These are phyloP conservation scores for Hartigia nigra DNA, from an alignment of 2,888 invertebrate species.

Conservation along the genomic window DNA sequence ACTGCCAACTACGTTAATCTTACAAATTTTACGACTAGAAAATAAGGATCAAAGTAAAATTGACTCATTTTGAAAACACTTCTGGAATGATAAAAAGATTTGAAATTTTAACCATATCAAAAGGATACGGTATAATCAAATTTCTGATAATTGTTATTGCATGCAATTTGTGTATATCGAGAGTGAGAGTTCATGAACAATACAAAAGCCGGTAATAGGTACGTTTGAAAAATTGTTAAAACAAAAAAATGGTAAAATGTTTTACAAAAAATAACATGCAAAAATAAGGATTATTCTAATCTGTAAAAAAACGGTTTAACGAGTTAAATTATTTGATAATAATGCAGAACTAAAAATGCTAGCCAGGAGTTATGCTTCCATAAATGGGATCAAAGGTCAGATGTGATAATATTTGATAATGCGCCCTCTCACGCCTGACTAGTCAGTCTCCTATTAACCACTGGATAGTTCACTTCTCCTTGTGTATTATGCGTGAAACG, in stretches of 20 bases:
- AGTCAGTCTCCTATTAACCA: conserved; percentile 40
- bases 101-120: too few relatives aligned
- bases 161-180: too few relatives aligned
- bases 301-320: background rate
- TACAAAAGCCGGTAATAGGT: too few relatives aligned
- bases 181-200: background rate
- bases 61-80: too few relatives aligned
- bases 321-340: background rate
- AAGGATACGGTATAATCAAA: background rate
- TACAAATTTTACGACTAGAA: background rate
- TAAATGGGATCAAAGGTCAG: conserved; percentile 51
- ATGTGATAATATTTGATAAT: conserved; percentile 42
- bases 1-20: background rate
- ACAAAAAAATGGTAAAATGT: too few relatives aligned
- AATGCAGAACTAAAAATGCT: background rate
- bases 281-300: background rate
- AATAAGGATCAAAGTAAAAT: too few relatives aligned
- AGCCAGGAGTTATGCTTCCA: conserved; percentile 24
- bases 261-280: background rate
- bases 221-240: too few relatives aligned
- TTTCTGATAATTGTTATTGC: background rate
- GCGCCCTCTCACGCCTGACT: conserved; percentile 29
- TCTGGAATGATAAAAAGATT: too few relatives aligned
- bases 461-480: conserved; percentile 28
- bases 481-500: background rate